Conservation (phyloP, 92 coral and sea anemone genomes). For the Palythoa caribaeorum region DNA sequence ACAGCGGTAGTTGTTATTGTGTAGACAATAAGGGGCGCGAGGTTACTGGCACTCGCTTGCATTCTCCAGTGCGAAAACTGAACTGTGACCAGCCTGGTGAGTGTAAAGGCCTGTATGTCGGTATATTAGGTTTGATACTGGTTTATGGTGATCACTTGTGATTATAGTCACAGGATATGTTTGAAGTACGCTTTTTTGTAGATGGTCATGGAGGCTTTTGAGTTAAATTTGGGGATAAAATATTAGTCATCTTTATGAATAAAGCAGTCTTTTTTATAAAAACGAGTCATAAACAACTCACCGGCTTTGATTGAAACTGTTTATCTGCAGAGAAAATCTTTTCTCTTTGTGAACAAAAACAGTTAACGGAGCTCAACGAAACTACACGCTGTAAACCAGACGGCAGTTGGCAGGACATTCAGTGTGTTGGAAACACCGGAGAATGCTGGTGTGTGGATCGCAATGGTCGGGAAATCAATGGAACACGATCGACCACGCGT, state of each 20-base stretch:
- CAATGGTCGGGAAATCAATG: conserved; percentile 68
- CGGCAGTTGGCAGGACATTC: conserved; percentile 89
- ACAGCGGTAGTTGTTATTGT: conserved; percentile 74
- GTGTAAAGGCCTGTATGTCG: background rate
- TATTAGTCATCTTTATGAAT: too few relatives aligned
- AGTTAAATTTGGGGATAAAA: too few relatives aligned
- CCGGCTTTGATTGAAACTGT: too few relatives aligned
- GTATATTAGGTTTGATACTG: too few relatives aligned
- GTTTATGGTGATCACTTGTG: too few relatives aligned
- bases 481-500: conserved; percentile 61
- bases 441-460: conserved; percentile 90
- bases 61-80: conserved; percentile 58
- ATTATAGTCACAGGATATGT: too few relatives aligned
- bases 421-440: conserved; percentile 71
- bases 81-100: conserved; percentile 50
- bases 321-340: background rate
- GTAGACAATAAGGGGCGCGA: conserved; percentile 79
- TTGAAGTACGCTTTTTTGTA: too few relatives aligned
- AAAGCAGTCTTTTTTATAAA: too few relatives aligned
- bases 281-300: too few relatives aligned
- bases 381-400: conserved; percentile 80
- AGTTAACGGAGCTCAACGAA: background rate
- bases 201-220: too few relatives aligned
- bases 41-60: conserved; percentile 57
- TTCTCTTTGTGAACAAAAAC: conserved; percentile 14